Percentiles rank a stretch among this genome's conserved stretches.
Evolutionary conservation across 2,888 invertebrate species (phyloP).

Genomic region (Macrosiphum euphorbiae): DNA sequence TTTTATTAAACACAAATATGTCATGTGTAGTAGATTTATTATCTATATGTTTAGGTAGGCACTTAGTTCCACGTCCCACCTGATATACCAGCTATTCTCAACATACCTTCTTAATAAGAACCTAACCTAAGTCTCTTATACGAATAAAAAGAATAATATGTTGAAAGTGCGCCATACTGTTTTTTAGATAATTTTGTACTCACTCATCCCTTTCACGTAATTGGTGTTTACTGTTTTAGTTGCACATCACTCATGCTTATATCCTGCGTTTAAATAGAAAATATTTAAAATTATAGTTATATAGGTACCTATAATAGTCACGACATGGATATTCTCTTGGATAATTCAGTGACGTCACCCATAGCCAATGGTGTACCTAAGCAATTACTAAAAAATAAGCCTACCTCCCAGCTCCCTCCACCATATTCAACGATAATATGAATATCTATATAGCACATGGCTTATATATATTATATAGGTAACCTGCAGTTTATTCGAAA

Average conservation of each 20-base stretch:
- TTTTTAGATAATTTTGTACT: conserved; percentile 24
- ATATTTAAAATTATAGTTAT: conserved; percentile 25
- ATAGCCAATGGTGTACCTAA: neutral
- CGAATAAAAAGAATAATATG: neutral
- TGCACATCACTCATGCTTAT: conserved; percentile 37
- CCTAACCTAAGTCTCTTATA: too few relatives aligned
- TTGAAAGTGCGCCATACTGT: neutral
- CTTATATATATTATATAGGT: too few relatives aligned
- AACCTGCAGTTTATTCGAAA: neutral
- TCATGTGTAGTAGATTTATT: neutral
- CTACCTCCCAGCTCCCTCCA: neutral
- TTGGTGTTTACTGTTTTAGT: conserved; percentile 27
- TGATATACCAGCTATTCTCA: neutral
- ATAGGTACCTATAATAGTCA: neutral
- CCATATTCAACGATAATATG: neutral
- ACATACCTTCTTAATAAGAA: neutral
- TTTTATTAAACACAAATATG: neutral
- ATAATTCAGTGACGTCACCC: neutral
- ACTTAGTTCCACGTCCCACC: neutral
- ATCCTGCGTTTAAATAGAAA: conserved; percentile 18
- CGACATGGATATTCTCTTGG: neutral
- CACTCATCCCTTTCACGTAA: neutral
- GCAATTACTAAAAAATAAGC: neutral
- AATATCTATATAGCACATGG: neutral
- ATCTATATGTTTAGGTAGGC: neutral